phyloP scores from a whole-genome alignment of 2,113 vertebrate genomes.

The Pristiophorus japonicus region DNA sequence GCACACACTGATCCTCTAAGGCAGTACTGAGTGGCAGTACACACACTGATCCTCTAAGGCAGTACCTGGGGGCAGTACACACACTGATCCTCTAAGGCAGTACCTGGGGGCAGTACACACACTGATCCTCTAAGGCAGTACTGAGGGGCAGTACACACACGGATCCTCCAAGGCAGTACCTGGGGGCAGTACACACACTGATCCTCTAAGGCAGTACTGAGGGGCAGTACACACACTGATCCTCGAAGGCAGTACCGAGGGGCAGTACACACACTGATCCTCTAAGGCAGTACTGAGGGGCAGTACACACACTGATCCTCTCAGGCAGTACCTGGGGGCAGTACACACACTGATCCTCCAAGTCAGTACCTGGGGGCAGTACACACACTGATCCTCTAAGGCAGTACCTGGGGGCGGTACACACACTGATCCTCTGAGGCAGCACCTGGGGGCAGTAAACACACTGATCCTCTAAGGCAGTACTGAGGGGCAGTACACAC shows the following conservation, averaged over 20 bases:
- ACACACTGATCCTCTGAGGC: background rate
- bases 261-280: background rate
- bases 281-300: background rate
- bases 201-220: background rate
- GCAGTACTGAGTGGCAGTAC: background rate
- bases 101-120: background rate
- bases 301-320: background rate
- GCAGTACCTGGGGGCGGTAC: background rate
- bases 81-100: background rate
- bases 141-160: background rate
- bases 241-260: background rate
- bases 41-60: background rate
- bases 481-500: background rate
- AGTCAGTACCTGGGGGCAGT: background rate
- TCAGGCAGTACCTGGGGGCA: background rate
- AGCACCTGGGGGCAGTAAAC: background rate
- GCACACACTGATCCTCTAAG: background rate
- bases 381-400: background rate
- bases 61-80: background rate
- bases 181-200: background rate
- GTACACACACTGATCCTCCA: background rate
- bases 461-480: background rate
- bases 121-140: background rate
- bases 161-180: background rate
- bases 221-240: background rate